Conservation (phyloP, 2,797 vertebrate genomes). For the Clarias platycephalus region DNA sequence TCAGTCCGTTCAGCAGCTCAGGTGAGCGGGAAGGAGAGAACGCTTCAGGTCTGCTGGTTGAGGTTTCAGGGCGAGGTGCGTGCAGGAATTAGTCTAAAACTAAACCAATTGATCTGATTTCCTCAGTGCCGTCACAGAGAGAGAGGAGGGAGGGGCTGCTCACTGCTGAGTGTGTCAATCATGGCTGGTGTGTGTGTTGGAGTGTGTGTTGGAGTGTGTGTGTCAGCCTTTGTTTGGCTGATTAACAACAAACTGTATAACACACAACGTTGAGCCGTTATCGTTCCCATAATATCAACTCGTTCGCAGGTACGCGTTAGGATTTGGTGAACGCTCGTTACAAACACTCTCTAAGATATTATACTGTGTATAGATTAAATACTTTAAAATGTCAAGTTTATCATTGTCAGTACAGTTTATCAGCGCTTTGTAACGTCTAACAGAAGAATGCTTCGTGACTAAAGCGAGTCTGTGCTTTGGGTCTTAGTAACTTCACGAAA, state of each 20-base stretch:
- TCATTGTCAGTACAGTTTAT: not conserved
- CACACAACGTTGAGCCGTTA: not conserved
- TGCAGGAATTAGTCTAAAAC: conserved; percentile 52
- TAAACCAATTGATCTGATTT: conserved; percentile 53
- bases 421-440: too few species aligned
- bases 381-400: too few species aligned
- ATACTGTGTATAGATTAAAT: too few species aligned
- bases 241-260: not conserved
- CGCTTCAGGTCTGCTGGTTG: conserved; percentile 11
- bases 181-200: conserved; percentile 4
- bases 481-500: too few species aligned
- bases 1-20: conserved; percentile 40
- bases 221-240: not conserved
- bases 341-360: too few species aligned
- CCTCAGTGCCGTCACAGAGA: conserved; percentile 40
- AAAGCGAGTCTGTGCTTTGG: too few species aligned
- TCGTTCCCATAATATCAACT: too few species aligned
- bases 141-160: conserved; percentile 7
- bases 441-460: too few species aligned
- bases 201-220: not conserved
- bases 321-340: too few species aligned
- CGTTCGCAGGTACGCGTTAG: too few species aligned
- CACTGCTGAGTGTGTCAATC: conserved; percentile 48
- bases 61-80: conserved; percentile 18
- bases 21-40: conserved; percentile 36